These are phyloP conservation scores for Sander lucioperca DNA, from an alignment of 2,113 vertebrate genomes.

Conservation along the genomic window DNA sequence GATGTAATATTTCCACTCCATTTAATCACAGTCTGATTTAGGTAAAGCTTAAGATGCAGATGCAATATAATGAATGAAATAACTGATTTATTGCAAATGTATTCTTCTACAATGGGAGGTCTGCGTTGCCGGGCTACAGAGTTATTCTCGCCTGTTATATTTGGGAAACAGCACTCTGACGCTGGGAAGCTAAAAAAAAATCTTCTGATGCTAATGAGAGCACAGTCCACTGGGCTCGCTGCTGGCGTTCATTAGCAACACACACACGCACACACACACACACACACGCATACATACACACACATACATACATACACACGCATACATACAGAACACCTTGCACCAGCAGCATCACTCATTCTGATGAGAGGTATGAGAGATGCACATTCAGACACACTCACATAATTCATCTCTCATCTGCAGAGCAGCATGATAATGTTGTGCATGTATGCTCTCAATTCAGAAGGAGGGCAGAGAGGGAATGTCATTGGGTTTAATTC, in stretches of 20 bases:
- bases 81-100: background rate
- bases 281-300: background rate
- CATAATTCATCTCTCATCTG: constrained; percentile 2
- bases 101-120: background rate
- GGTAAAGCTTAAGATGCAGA: background rate
- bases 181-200: constrained; percentile 27
- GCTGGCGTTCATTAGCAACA: constrained; percentile 37
- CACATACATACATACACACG: no score
- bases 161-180: constrained; percentile 17
- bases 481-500: constrained; percentile 49
- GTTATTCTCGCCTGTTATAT: constrained; percentile 30
- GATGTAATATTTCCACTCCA: background rate
- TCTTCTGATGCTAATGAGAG: constrained; percentile 49
- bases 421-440: constrained; percentile 26
- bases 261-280: background rate
- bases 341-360: constrained; percentile 3
- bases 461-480: background rate
- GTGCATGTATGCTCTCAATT: constrained; percentile 20
- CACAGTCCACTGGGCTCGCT: constrained; percentile 10
- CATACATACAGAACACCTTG: background rate
- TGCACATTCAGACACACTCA: constrained; percentile 12
- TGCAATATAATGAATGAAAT: background rate
- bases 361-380: background rate
- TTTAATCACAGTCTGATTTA: constrained; percentile 2
- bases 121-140: constrained; percentile 14